Base-by-base conservation (phyloP, 2,888 invertebrate genomes). In the Dryobota labecula region DNA sequence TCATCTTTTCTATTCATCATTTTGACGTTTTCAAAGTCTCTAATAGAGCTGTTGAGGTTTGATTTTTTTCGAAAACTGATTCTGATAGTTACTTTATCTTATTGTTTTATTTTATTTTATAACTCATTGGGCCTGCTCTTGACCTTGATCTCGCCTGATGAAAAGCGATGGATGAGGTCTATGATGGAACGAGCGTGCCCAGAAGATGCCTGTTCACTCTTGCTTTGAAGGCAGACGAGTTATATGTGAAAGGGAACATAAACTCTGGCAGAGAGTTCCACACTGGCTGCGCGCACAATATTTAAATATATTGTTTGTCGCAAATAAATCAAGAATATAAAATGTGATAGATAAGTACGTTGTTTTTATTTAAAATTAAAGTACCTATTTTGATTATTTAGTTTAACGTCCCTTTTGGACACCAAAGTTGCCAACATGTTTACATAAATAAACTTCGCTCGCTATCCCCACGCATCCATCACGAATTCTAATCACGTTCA, bases 1-100 rank as follows among this genome's bases (percentile, higher is more conserved):
- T 56, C 13, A 33, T 24, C 8, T 60, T 60, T 49, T n/a, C n/a
- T n/a, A 33, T 71, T 65, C 18, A 74, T 0, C 2, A 33, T 53
- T 75, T 54, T 41, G 18, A 13, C 4, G n/a, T n/a, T 69, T 68
- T 24, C 2, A 41, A 30, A 41, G 24, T 49, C 15, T 36, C 1
- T 8, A 38, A 24, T 24, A 38, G 20, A 24, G 15, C 11, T 20
- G 27, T 30, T 53, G n/a, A 45, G n/a, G 15, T 24, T 53, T 30
- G 2, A 66, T 33, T 45, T 6, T 30, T 3, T 41, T 27, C 7
- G 1, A 60, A 60, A 36, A 20, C 7, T 13, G 0, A 27, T 41
- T 41, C 41, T 27, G 27, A 3, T 38, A 38, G 24, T 11, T 58
- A 38, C 9, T 9, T 9, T 36, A 18, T 24, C n/a, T n/a, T n/a